A percentile compares a stretch with the other conserved stretches of the same genome.
phyloP scores from a whole-genome alignment of 2,113 vertebrate species.

The Scatophagus argus region DNA sequence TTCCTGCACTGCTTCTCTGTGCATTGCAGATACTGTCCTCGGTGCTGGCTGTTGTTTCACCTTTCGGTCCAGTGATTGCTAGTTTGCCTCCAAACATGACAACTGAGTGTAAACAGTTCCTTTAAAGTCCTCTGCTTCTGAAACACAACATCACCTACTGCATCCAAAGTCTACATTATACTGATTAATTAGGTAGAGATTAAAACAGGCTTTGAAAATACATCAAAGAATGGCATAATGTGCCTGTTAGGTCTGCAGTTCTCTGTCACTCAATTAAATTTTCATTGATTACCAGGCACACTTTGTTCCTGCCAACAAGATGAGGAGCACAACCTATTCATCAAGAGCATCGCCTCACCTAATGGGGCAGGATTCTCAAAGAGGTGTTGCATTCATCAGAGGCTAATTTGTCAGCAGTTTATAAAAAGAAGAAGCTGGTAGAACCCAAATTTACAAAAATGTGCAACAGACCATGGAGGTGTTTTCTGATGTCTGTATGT shows the following conservation, averaged over 20 bases:
- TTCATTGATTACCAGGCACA: slow-evolving; percentile 73
- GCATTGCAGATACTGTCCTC: slow-evolving; percentile 6
- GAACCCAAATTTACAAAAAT: no score
- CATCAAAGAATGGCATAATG: slow-evolving; percentile 75
- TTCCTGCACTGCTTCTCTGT: not conserved
- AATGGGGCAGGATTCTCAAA: slow-evolving; percentile 33
- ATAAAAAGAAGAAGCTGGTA: not conserved
- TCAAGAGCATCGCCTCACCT: slow-evolving; percentile 45
- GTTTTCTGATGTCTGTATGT: not conserved
- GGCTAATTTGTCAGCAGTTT: slow-evolving; percentile 25
- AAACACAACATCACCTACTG: slow-evolving; percentile 35
- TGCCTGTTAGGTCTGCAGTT: slow-evolving; percentile 47
- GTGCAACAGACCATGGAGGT: not conserved
- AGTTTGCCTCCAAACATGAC: slow-evolving; percentile 38
- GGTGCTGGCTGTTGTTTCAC: slow-evolving; percentile 13
- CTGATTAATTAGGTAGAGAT: slow-evolving; percentile 70
- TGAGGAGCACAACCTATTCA: slow-evolving; percentile 49
- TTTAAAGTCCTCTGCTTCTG: slow-evolving; percentile 34
- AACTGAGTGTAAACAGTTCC: slow-evolving; percentile 4
- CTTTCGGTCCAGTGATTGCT: slow-evolving; percentile 12
- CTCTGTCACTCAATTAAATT: slow-evolving; percentile 72
- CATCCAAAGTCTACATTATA: slow-evolving; percentile 57
- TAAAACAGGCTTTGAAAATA: slow-evolving; percentile 72
- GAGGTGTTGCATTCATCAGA: slow-evolving; percentile 22
- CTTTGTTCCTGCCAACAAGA: slow-evolving; percentile 66